Evolutionary conservation across 2,888 invertebrate species (phyloP), one percentile per base, ranked within the genome.

Genomic region (Drosophila sordidula): DNA sequence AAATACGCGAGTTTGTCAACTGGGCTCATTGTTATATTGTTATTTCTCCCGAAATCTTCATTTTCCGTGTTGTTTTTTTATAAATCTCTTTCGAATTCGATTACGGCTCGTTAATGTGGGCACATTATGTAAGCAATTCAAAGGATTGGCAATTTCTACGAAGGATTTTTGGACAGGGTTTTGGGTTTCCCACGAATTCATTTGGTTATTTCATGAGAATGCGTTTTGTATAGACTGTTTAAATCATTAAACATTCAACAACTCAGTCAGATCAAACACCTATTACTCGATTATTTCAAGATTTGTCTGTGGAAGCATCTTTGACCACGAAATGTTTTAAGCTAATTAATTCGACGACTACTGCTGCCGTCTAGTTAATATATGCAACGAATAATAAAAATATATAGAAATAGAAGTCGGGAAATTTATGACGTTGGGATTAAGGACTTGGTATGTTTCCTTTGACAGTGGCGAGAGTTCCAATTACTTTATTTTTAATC

Each of bases 71-170:
- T n/a, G n/a, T 66, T 46, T 56, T 22, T 58, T 29, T 44, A 50
- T 46, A 52, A 39, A 64, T 75, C 26, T 38, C 42, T 52, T 9
- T 32, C 26, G 6, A 38, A 26, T 54, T 34, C 12, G 4, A 12
- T 12, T 66, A 34, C 12, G 14, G 14, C 44, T 56, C 58, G 81
- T 77, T 86, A 87, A 87, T 87, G 87, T 87, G 87, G 87, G 87
- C 79, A 87, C 84, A 87, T 87, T 87, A 87, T 87, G 73, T 72
- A 56, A 47, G 58, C 54, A 46, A 25, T 46, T 56, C 55, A 75
- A 85, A 86, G 82, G 86, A 82, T 86, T 87, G 81, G 80, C 75
- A 26, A 66, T 82, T 87, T 72, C 82, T 66, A 70, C 63, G 78
- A 77, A 87, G 86, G 78, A 76, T 55, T 47, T 47, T 11, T 32